A percentile compares a stretch with the other conserved stretches of the same genome.
These are phyloP conservation scores for Torymus texanus DNA, from an alignment of 2,888 invertebrate genomes.

Conservation along the genomic window DNA sequence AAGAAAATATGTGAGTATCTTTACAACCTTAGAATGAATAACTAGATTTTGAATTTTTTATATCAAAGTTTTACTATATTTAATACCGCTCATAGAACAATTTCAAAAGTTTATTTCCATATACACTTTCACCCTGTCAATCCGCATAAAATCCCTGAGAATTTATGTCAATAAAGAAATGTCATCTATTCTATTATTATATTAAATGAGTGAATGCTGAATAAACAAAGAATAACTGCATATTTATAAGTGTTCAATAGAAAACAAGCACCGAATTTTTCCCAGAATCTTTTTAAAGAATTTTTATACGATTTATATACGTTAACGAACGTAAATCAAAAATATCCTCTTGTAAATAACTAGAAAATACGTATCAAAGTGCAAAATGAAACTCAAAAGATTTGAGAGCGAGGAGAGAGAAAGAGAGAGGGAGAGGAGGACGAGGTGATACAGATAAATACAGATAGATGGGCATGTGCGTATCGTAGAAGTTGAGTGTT, in stretches of 20 bases:
- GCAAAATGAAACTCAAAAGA: slow-evolving; percentile 13
- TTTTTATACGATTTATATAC: slow-evolving; percentile 22
- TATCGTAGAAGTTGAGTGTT: slow-evolving; percentile 33
- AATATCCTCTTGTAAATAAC: slow-evolving; percentile 13
- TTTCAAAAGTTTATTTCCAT: too few relatives aligned
- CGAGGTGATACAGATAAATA: slow-evolving; percentile 1
- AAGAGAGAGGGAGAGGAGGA: not conserved
- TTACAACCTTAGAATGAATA: too few relatives aligned
- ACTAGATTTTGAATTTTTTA: too few relatives aligned
- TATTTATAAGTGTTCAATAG: not conserved
- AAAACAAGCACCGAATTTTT: slow-evolving; percentile 2
- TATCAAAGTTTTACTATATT: too few relatives aligned
- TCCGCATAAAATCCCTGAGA: too few relatives aligned
- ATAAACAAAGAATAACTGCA: not conserved
- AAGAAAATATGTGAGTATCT: too few relatives aligned
- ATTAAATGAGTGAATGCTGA: not conserved
- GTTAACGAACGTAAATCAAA: slow-evolving; percentile 2
- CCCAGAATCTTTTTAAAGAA: not conserved
- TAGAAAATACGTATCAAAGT: not conserved
- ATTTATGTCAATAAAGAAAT: too few relatives aligned
- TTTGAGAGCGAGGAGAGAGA: not conserved
- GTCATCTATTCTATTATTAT: too few relatives aligned
- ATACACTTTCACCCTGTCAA: too few relatives aligned
- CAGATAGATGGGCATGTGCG: not conserved
- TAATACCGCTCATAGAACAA: too few relatives aligned